Evolutionary conservation across 53 echinoderm and acorn worm species (phyloP), one percentile per base, ranked within the genome.

Genomic region (Echinometra lucunter): DNA sequence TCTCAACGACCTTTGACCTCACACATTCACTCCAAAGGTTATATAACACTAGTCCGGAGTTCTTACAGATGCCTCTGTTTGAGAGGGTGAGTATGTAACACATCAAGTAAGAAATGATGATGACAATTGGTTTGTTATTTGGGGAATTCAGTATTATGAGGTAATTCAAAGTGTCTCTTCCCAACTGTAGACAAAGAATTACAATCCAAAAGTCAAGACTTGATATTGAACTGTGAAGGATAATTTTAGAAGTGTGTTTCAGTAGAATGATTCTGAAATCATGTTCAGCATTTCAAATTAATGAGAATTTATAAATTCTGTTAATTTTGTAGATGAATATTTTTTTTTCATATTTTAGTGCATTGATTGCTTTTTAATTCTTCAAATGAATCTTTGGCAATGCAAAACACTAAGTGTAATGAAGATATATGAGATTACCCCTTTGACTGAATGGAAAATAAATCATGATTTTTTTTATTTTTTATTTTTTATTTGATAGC

Each of bases 1-100:
- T 98, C 94, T 98, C 97, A 34, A 98, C 96, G 75, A 98, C 96
- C 66, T 98, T 97, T 96, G 99, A 98, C 95, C 96, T 98, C 37
- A 98, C 99, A 1, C 99, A 98, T 88, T 96, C 99, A 57, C 96
- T 98, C 23, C 97, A 97, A 88, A 96, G 99, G 83, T 66, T 98
- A 30, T 97, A 97, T 95, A 98, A 98, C 85, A 98, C 98, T 18
- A 98, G 98, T 82, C 98, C 98, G 27, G 98, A 98, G 74, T 98
- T 98, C 91, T 95, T 96, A 67, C 95, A 95, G 89, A 98, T 98
- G 97, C 95, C 99, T 27, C 88, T 98, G 13, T 95, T 96, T 95
- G 98, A 98, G 90, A 95, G 98, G 91, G 98, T 98, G 91, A 93
- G 97, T 97, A 90, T 90, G 27, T 35, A 27, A 34, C 23, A 35